Evolutionary conservation across 2,888 invertebrate genomes (phyloP), one percentile per base, ranked within the genome.

Genomic region (Stenodera caucasica): DNA sequence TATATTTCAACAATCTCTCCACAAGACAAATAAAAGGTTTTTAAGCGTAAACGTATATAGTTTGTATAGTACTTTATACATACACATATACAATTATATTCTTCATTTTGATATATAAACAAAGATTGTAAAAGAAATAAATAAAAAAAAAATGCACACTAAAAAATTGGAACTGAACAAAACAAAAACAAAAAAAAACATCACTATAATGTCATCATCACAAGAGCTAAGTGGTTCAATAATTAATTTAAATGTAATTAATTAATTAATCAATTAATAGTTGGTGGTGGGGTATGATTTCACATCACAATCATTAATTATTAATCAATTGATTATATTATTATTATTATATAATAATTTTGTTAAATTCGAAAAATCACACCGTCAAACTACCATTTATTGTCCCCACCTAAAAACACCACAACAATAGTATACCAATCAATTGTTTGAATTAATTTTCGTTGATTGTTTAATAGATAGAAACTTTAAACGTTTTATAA

Each of bases 141-240:
- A 59, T 63, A 62, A 56, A 9, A 18, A 45, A 45, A 58, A 55
- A 55, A 62, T 56, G 56, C 55, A 56, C 58, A 58, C 62, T 69
- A 71, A 70, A 68, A 69, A 60, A 69, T 70, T 69, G 69, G 70
- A 70, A 68, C 67, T 69, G 68, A 67, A 33, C 56, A 58, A 67
- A 68, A 65, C 69, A 67, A 66, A 70, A 71, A 69, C 69, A 68
- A 70, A 64, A 68, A 67, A 59, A 49, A 64, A 70, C 71, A 70
- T 72, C 70, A 62, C 62, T 62, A 59, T 70, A 60, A 67, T 70
- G 68, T 69, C 68, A 68, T 67, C 71, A 73, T 74, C 74, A 73
- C 74, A 73, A 71, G 69, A 68, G 67, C 71, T 72, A 72, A 67
- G 64, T 65, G 64, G 60, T 67, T 55, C 63, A 60, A 60, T 37